Evolutionary conservation across 2,888 invertebrate species (phyloP).

Genomic region (Allygus modestus): DNA sequence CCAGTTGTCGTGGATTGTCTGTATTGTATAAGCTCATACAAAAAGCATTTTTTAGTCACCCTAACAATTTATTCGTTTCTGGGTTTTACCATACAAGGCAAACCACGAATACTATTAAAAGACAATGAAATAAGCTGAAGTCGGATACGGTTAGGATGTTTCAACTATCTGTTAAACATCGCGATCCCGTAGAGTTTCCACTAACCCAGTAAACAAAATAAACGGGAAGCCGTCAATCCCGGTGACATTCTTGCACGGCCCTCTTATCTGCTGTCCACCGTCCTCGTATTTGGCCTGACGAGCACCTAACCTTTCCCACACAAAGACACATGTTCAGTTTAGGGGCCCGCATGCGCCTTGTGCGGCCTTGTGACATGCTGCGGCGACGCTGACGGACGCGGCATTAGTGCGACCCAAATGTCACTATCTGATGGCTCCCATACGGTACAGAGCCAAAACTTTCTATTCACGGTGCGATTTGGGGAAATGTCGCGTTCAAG

Average conservation of each 20-base stretch:
- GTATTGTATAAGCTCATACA: too few relatives aligned
- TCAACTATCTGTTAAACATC: neutral
- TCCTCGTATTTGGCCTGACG: slow-evolving; percentile 51
- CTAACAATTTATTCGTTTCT: too few relatives aligned
- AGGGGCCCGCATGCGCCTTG: slow-evolving; percentile 35
- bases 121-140: neutral
- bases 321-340: slow-evolving; percentile 36
- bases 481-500: slow-evolving; percentile 56
- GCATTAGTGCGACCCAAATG: slow-evolving; percentile 49
- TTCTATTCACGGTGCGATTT: slow-evolving; percentile 55
- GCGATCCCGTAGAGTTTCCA: neutral
- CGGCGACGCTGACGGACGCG: neutral
- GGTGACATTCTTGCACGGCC: slow-evolving; percentile 8
- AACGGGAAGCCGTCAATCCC: slow-evolving; percentile 36
- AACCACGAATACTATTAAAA: neutral
- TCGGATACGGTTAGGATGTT: neutral
- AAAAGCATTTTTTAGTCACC: too few relatives aligned
- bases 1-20: too few relatives aligned
- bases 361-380: neutral
- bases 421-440: slow-evolving; percentile 44
- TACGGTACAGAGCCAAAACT: slow-evolving; percentile 28
- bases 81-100: neutral
- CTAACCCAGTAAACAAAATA: slow-evolving; percentile 49
- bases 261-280: slow-evolving; percentile 48
- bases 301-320: slow-evolving; percentile 57